phyloP scores from a whole-genome alignment of 2,888 invertebrate genomes.

The Scaptomyza parva region DNA sequence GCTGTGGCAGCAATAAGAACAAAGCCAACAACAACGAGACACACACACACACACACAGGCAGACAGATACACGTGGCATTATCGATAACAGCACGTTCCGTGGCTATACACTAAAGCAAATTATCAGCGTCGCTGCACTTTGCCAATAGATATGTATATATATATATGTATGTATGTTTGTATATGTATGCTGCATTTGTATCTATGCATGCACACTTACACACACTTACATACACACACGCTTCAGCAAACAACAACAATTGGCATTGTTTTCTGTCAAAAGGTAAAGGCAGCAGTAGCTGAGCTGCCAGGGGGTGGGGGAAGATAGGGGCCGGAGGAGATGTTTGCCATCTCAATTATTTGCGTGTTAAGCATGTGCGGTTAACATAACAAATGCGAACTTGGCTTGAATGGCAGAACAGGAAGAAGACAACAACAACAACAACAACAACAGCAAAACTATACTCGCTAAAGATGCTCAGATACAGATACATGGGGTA shows the following conservation, averaged over 20 bases:
- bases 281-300: slow-evolving; percentile 29
- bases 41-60: not conserved
- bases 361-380: slow-evolving; percentile 65
- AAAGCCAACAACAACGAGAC: slow-evolving; percentile 7
- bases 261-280: slow-evolving; percentile 55
- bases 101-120: slow-evolving; percentile 19
- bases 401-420: slow-evolving; percentile 24
- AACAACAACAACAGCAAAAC: slow-evolving; percentile 24
- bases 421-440: slow-evolving; percentile 12
- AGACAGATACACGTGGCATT: slow-evolving; percentile 1
- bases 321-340: not conserved
- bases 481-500: slow-evolving; percentile 4
- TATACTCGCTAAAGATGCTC: slow-evolving; percentile 7
- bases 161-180: no score
- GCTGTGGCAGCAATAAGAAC: slow-evolving; percentile 27
- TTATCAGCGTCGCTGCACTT: slow-evolving; percentile 35
- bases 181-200: slow-evolving; percentile 27
- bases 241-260: slow-evolving; percentile 62
- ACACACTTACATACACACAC: slow-evolving; percentile 29
- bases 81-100: slow-evolving; percentile 45
- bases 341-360: slow-evolving; percentile 58
- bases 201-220: not conserved
- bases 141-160: slow-evolving; percentile 19
- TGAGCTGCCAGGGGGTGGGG: not conserved
- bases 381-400: slow-evolving; percentile 60